phyloP scores from a whole-genome alignment of 2,113 vertebrate genomes.

The Spheniscus mendiculus region DNA sequence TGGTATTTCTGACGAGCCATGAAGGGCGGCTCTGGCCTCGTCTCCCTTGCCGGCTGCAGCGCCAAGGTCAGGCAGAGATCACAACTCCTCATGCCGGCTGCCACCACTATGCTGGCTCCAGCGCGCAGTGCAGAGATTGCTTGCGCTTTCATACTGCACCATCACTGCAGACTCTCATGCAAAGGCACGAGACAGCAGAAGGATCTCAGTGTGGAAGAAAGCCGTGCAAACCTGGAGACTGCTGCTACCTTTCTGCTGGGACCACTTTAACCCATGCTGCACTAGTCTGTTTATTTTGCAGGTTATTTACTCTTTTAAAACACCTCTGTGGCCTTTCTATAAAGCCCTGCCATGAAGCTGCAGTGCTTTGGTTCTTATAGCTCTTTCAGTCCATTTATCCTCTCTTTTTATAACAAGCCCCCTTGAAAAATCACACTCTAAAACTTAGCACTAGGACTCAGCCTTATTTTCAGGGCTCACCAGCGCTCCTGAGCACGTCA shows the following conservation, averaged over 20 bases:
- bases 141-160: not conserved
- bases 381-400: not conserved
- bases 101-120: not conserved
- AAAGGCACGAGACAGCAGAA: not conserved
- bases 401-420: not conserved
- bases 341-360: not conserved
- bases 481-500: not conserved
- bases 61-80: not conserved
- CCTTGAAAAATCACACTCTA: not conserved
- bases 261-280: not conserved
- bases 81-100: not conserved
- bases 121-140: not conserved
- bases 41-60: not conserved
- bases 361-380: not conserved
- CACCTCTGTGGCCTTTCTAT: not conserved
- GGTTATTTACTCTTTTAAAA: not conserved
- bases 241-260: not conserved
- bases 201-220: not conserved
- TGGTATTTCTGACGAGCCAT: not conserved
- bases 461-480: not conserved
- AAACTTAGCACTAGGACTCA: not conserved
- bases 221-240: not conserved
- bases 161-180: not conserved
- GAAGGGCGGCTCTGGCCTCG: not conserved
- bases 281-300: not conserved